A percentile compares a stretch with the other conserved stretches of the same genome.
phyloP scores from a whole-genome alignment of 2,113 vertebrate genomes.

The Isurus oxyrinchus region DNA sequence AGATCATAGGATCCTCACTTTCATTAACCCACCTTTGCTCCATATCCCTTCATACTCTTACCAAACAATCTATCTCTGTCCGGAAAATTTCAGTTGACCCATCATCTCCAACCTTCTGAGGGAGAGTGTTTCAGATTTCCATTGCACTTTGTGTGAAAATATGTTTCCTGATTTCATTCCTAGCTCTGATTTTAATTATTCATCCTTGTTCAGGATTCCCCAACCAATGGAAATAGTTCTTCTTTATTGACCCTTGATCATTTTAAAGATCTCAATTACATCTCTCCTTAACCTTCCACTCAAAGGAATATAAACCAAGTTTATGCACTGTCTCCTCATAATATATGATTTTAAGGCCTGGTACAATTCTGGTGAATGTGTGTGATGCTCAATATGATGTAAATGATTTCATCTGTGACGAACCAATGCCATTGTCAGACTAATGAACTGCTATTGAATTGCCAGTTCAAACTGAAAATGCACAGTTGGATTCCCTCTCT shows the following conservation, averaged over 20 bases:
- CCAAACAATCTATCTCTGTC: background rate
- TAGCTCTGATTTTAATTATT: background rate
- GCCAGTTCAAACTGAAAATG: background rate
- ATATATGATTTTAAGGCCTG: background rate
- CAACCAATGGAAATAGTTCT: background rate
- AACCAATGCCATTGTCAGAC: background rate
- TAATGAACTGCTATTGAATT: background rate
- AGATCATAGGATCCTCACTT: background rate
- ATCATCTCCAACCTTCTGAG: background rate
- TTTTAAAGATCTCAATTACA: background rate
- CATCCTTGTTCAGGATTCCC: background rate
- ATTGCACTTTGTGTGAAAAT: background rate
- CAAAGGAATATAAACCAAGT: background rate
- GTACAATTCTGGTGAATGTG: background rate
- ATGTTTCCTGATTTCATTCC: background rate
- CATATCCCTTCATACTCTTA: background rate
- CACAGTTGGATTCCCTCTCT: background rate
- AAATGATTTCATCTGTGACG: background rate
- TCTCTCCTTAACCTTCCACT: background rate
- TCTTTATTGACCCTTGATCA: background rate
- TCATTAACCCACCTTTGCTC: background rate
- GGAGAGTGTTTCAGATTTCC: background rate
- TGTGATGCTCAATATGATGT: background rate
- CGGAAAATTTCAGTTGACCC: background rate
- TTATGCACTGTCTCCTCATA: background rate